Conservation (phyloP, 2,888 invertebrate species). For the Eutolmus rufibarbis region DNA sequence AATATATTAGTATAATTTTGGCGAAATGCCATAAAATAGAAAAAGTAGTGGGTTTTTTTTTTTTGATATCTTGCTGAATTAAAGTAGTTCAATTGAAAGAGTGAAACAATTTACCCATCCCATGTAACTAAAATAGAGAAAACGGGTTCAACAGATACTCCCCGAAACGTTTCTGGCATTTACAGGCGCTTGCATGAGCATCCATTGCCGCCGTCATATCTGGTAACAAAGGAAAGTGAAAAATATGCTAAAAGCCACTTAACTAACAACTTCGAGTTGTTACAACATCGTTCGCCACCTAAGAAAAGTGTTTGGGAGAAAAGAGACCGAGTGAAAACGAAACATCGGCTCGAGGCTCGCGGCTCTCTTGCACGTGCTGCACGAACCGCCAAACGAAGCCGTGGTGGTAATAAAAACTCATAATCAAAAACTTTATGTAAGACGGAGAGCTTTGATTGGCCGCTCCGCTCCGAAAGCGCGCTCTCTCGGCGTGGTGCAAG, state of each 20-base stretch:
- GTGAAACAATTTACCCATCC: background rate
- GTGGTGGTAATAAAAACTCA: background rate
- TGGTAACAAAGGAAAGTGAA: slow-evolving; percentile 32
- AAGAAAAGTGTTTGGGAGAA: background rate
- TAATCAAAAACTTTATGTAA: slow-evolving; percentile 6
- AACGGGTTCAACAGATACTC: background rate
- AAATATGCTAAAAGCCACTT: slow-evolving; percentile 15
- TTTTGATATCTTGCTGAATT: no score
- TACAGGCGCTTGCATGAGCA: background rate
- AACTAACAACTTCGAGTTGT: slow-evolving; percentile 7
- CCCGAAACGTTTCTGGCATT: background rate
- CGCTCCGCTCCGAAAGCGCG: background rate
- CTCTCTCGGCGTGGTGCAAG: background rate
- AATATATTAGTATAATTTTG: no score
- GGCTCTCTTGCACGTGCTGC: no score
- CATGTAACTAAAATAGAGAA: background rate
- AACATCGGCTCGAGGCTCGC: background rate
- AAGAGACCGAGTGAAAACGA: background rate
- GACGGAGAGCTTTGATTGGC: background rate
- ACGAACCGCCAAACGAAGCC: background rate
- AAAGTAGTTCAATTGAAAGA: background rate
- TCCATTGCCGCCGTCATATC: background rate
- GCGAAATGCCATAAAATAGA: no score
- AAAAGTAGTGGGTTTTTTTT: no score
- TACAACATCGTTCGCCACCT: slow-evolving; percentile 2